Evolutionary conservation across 2,113 vertebrate species (phyloP).

Genomic region (Oreocharis arfaki): DNA sequence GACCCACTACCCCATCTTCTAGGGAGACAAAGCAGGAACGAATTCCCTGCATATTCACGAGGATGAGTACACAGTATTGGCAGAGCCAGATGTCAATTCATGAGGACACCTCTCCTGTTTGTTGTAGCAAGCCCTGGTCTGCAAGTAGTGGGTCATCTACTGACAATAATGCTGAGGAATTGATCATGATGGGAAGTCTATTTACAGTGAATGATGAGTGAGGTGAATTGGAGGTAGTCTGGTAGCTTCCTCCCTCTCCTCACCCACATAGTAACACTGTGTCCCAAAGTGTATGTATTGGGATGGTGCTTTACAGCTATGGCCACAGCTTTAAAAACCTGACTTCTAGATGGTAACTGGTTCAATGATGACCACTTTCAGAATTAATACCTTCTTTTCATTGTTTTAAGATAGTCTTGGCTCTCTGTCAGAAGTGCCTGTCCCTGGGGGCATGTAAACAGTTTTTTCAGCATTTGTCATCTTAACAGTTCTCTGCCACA

Average conservation of each 20-base stretch:
- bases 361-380: neutral
- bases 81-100: neutral
- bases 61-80: accelerated
- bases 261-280: accelerated
- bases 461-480: neutral
- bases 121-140: neutral
- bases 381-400: neutral
- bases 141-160: too few relatives aligned
- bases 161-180: neutral
- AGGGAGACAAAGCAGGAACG: neutral
- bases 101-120: neutral
- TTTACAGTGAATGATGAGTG: neutral
- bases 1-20: neutral
- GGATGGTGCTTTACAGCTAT: neutral
- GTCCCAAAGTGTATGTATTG: neutral
- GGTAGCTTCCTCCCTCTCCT: neutral
- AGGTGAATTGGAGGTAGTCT: neutral
- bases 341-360: neutral
- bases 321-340: neutral
- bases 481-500: neutral
- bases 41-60: neutral
- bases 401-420: neutral
- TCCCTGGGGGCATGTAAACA: neutral
- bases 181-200: neutral
- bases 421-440: neutral